Evolutionary conservation across 1,140 invertebrate genomes (phyloP).

Genomic region (Drosophila ohnishii): DNA sequence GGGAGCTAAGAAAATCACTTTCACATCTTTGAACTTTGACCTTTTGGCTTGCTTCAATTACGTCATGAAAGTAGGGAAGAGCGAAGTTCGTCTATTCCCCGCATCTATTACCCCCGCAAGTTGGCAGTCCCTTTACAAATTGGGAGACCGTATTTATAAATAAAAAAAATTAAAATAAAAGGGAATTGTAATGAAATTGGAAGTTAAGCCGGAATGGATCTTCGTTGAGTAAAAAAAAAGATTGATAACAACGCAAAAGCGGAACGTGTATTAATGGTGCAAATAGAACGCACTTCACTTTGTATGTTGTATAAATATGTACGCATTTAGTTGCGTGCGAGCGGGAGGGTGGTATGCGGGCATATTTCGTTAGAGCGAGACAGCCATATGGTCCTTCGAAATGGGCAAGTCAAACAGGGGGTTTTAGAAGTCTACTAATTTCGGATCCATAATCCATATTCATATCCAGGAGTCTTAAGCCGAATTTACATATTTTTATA

Average conservation of each 20-base stretch:
- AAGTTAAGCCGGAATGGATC: conserved; percentile 21
- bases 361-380: conserved; percentile 33
- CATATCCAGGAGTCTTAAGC: background rate
- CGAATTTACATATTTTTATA: background rate
- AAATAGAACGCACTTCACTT: conserved; percentile 37
- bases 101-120: conserved; percentile 5
- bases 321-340: conserved; percentile 14
- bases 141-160: background rate
- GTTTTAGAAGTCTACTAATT: conserved; percentile 1
- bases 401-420: background rate
- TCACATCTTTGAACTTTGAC: conserved; percentile 21
- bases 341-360: conserved; percentile 13
- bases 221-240: conserved; percentile 5
- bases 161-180: background rate
- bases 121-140: conserved; percentile 15
- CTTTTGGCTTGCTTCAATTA: background rate
- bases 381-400: conserved; percentile 6
- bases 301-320: background rate
- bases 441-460: background rate
- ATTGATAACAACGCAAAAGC: conserved; percentile 35
- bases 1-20: conserved; percentile 24
- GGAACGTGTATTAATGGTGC: conserved; percentile 28
- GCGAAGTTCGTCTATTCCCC: background rate
- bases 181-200: conserved; percentile 2
- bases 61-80: conserved; percentile 6